These are phyloP conservation scores for Caenorhabditis zanzibari DNA, from an alignment of 2,888 invertebrate genomes.

Conservation along the genomic window DNA sequence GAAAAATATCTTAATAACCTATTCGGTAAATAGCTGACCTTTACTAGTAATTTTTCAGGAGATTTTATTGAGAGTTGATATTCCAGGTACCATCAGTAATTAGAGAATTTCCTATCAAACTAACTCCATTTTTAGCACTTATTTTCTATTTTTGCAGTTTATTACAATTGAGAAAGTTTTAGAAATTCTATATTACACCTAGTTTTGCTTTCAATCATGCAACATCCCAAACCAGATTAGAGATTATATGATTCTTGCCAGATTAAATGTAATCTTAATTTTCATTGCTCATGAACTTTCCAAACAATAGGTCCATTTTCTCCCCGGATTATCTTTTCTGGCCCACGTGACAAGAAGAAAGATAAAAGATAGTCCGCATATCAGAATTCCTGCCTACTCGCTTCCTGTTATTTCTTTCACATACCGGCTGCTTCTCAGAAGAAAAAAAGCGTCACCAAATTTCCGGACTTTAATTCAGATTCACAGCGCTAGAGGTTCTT, in stretches of 20 bases:
- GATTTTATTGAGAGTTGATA: no score
- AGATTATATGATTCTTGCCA: not conserved
- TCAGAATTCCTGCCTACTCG: conserved; percentile 11
- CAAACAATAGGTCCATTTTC: conserved; percentile 27
- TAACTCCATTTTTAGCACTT: no score
- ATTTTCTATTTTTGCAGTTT: no score
- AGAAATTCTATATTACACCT: no score
- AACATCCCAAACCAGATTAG: no score
- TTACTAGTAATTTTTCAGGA: no score
- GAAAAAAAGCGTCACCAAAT: conserved; percentile 36
- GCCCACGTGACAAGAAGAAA: conserved; percentile 15
- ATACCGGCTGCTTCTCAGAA: conserved; percentile 31
- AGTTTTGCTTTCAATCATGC: not conserved
- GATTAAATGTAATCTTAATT: not conserved
- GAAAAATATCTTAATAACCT: no score
- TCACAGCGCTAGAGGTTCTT: conserved; percentile 5
- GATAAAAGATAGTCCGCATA: conserved; percentile 6
- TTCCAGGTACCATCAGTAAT: no score
- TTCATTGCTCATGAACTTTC: not conserved
- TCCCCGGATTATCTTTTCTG: not conserved
- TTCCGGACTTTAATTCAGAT: conserved; percentile 36
- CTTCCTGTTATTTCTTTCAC: conserved; percentile 46
- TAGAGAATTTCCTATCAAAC: no score
- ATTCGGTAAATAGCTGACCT: no score
- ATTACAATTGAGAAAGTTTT: no score